A percentile compares a stretch with the other conserved stretches of the same genome.
phyloP scores from a whole-genome alignment of 2,113 vertebrate genomes.

The Bombycilla garrulus region DNA sequence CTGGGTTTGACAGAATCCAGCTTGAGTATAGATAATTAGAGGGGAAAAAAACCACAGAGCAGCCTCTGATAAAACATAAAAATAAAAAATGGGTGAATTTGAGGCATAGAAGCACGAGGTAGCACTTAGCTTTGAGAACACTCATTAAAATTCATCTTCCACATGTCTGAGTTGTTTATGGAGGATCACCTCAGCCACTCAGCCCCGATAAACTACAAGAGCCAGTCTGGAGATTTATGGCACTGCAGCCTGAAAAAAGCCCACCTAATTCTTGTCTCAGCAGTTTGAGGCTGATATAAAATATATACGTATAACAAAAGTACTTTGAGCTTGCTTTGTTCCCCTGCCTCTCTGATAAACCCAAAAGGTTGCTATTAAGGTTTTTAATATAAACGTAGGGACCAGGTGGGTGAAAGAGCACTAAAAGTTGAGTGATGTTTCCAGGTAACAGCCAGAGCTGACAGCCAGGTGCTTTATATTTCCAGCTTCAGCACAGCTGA shows the following conservation, averaged over 20 bases:
- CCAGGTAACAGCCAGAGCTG: not conserved
- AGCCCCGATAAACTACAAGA: slow-evolving; percentile 16
- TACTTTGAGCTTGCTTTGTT: not conserved
- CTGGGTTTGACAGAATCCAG: not conserved
- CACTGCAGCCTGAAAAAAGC: not conserved
- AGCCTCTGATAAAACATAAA: not conserved
- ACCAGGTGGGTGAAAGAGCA: not conserved
- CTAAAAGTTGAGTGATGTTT: slow-evolving; percentile 20
- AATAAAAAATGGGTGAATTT: not conserved
- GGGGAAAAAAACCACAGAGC: not conserved
- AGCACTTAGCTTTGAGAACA: not conserved
- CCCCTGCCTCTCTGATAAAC: not conserved
- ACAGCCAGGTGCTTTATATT: not conserved
- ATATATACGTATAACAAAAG: not conserved
- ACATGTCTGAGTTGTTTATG: slow-evolving; percentile 32
- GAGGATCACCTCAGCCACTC: not conserved
- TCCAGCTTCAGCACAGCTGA: not conserved
- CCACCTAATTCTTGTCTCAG: not conserved
- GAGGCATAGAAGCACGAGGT: not conserved
- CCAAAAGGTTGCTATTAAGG: not conserved
- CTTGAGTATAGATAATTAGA: not conserved
- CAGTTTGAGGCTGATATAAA: not conserved
- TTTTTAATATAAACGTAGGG: not conserved
- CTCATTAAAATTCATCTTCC: slow-evolving; percentile 44
- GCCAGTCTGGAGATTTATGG: not conserved